Base-by-base conservation (phyloP, 2,888 invertebrate genomes). In the Aproaerema taeniolella region DNA sequence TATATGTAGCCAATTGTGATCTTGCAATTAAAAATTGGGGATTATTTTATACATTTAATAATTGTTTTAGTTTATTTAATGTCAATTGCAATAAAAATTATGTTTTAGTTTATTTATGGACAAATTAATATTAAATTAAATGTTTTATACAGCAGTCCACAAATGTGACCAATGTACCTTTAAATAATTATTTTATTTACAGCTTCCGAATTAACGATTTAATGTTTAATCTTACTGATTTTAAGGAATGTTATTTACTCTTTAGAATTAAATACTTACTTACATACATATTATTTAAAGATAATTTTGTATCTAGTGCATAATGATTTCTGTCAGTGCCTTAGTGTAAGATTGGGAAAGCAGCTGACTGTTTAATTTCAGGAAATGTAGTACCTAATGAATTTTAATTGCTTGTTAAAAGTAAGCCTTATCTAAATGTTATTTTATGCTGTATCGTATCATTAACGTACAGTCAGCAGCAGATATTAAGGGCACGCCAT, bases 261-360 rank as follows among this genome's bases (percentile, higher is more conserved):
- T 76, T 73, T 76, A 74, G 67, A 70, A 61, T 61, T 71, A 24
- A 40, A n/a, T n/a, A n/a, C n/a, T n/a, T n/a, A n/a, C n/a, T n/a
- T n/a, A n/a, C n/a, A n/a, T n/a, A n/a, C 12, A 67, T 68, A 67
- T 76, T 73, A 74, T 76, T 72, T 76, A 68, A 70, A 63, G 50
- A 61, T 64, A 66, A 63, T 64, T 66, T 69, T 67, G 61, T 73
- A 74, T 61, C 61, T 77, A 74, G 72, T 61, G 66, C 71, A 68
- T 79, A 72, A 81, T 75, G 65, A 63, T 79, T 82, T 78, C 61
- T 78, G 67, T 74, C 81, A 82, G 81, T 82, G 82, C 80, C 81
- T 82, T 83, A 77, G 78, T 70, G 67, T 82, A 76, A 75, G 71
- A 65, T 75, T 76, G 68, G 60, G 55, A 61, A 69, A 63, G 56